These are phyloP conservation scores for Hemicrepidius hirtus DNA, from an alignment of 2,888 invertebrate species.

Conservation along the genomic window DNA sequence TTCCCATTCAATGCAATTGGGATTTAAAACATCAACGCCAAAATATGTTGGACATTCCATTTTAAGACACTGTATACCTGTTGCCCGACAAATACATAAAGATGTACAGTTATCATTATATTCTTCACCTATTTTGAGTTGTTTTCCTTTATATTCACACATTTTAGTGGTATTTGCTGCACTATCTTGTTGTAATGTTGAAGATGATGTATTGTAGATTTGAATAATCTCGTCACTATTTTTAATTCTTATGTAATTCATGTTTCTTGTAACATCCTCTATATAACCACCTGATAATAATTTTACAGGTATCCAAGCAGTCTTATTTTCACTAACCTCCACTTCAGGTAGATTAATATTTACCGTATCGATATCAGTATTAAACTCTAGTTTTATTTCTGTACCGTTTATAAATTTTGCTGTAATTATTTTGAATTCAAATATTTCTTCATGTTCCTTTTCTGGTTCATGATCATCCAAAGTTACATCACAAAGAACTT, in stretches of 20 bases:
- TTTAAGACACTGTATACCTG: slow-evolving; percentile 84
- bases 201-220: slow-evolving; percentile 55
- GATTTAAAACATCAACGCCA: slow-evolving; percentile 88
- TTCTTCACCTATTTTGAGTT: slow-evolving; percentile 77
- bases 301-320: slow-evolving; percentile 71
- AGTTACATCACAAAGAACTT: slow-evolving; percentile 90
- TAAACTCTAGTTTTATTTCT: slow-evolving; percentile 70
- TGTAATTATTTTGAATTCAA: slow-evolving; percentile 63
- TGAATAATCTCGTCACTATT: slow-evolving; percentile 65
- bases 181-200: background rate
- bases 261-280: slow-evolving; percentile 58
- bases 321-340: slow-evolving; percentile 71
- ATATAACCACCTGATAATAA: slow-evolving; percentile 66
- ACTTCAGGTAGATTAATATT: slow-evolving; percentile 66
- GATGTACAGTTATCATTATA: slow-evolving; percentile 89
- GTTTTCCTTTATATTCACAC: slow-evolving; percentile 67
- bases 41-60: slow-evolving; percentile 90
- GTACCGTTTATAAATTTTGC: slow-evolving; percentile 70
- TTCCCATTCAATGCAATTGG: slow-evolving; percentile 91
- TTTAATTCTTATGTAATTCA: slow-evolving; percentile 67
- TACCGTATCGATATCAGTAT: slow-evolving; percentile 65
- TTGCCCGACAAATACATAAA: slow-evolving; percentile 83
- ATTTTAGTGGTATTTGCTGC: slow-evolving; percentile 13
- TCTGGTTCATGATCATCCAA: slow-evolving; percentile 82
- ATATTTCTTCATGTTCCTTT: slow-evolving; percentile 62